phyloP scores from a whole-genome alignment of 2,113 vertebrate species.

The Salvator merianae region DNA sequence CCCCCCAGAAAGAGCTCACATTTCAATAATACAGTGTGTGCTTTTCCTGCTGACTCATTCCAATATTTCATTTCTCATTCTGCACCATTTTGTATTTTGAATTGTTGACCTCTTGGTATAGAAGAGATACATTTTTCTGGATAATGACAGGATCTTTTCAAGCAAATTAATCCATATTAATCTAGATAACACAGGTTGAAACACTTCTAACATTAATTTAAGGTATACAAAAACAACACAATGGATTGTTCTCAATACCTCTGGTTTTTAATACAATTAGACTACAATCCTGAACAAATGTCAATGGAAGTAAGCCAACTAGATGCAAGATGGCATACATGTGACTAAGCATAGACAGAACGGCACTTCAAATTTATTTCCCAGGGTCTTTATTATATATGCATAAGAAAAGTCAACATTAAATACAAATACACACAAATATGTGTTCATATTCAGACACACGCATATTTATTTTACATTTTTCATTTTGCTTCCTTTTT shows the following conservation, averaged over 20 bases:
- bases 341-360: too few relatives aligned
- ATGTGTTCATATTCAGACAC: too few relatives aligned
- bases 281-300: background rate
- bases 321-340: too few relatives aligned
- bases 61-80: background rate
- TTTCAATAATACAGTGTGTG: background rate
- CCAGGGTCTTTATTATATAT: too few relatives aligned
- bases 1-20: background rate
- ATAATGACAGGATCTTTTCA: background rate
- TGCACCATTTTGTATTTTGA: background rate
- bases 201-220: background rate
- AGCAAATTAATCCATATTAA: background rate
- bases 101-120: background rate
- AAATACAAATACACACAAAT: too few relatives aligned
- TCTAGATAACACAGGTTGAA: background rate
- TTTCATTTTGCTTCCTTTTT: too few relatives aligned
- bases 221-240: rapidly evolving
- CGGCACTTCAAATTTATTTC: too few relatives aligned
- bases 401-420: too few relatives aligned
- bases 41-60: background rate
- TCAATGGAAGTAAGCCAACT: background rate
- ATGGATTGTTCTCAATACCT: background rate
- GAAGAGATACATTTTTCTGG: background rate
- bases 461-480: too few relatives aligned
- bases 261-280: background rate